A percentile compares a stretch with the other conserved stretches of the same genome.
phyloP scores from a whole-genome alignment of 92 coral and sea anemone genomes.

The Pocillopora grandis region DNA sequence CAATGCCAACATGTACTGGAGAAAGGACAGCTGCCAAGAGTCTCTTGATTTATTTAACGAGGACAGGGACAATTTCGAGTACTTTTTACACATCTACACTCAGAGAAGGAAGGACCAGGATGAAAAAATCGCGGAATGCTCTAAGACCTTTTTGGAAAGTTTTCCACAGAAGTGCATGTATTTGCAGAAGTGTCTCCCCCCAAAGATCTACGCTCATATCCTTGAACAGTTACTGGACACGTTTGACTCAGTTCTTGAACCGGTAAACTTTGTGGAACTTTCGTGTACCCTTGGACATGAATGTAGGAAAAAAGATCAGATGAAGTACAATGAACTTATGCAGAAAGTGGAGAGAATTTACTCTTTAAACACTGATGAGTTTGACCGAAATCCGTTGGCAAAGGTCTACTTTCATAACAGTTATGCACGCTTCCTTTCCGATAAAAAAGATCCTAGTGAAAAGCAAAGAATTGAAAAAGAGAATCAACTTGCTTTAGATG shows the following conservation, averaged over 20 bases:
- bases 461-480: neutral
- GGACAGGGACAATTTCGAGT: constrained; percentile 32
- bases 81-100: constrained; percentile 9
- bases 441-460: neutral
- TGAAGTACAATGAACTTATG: constrained; percentile 15
- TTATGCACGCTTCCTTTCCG: constrained; percentile 9
- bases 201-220: constrained; percentile 3
- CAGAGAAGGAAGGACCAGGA: too few relatives aligned
- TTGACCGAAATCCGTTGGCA: constrained; percentile 2
- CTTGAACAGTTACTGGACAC: neutral
- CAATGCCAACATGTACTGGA: constrained; percentile 30
- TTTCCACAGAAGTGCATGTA: constrained; percentile 18
- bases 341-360: constrained; percentile 4
- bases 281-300: constrained; percentile 44
- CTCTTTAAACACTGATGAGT: neutral
- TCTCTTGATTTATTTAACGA: constrained; percentile 7
- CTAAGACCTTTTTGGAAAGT: too few relatives aligned
- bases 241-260: neutral
- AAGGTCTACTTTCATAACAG: constrained; percentile 19
- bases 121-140: too few relatives aligned
- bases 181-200: constrained; percentile 35
- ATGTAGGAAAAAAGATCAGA: constrained; percentile 9
- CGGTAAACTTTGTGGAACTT: constrained; percentile 24
- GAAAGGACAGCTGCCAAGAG: constrained; percentile 29
- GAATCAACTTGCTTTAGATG: neutral